Conservation (phyloP, 1,140 invertebrate genomes). For the Diachasmimorpha longicaudata region DNA sequence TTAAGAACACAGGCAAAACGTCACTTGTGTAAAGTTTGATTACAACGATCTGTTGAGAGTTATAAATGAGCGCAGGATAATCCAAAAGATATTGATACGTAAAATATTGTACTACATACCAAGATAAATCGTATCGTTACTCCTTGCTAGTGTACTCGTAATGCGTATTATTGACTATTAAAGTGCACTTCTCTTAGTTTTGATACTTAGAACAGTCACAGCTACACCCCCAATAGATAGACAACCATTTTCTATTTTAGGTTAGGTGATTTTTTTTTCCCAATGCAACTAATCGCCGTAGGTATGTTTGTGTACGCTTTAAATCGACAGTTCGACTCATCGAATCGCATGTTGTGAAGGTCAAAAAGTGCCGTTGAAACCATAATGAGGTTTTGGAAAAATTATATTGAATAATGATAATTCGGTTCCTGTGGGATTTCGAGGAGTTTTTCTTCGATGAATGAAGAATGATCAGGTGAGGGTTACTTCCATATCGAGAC, state of each 20-base stretch:
- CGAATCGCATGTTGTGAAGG: background rate
- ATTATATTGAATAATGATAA: background rate
- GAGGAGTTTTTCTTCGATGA: too few relatives aligned
- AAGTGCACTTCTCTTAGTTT: background rate
- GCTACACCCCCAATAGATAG: conserved; percentile 39
- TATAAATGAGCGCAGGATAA: background rate
- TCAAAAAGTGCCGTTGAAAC: background rate
- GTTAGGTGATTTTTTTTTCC: conserved; percentile 41
- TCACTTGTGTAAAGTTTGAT: background rate
- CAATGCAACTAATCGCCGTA: conserved; percentile 36
- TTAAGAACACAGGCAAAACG: background rate
- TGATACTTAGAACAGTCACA: background rate
- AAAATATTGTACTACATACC: background rate
- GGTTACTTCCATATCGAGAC: too few relatives aligned
- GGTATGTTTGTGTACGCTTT: conserved; percentile 12
- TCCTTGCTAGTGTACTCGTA: background rate
- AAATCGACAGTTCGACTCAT: conserved; percentile 17
- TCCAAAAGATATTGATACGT: background rate
- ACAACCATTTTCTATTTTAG: conserved; percentile 46
- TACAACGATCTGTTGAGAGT: background rate
- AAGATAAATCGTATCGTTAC: background rate
- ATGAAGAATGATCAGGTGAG: too few relatives aligned
- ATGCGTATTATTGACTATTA: background rate
- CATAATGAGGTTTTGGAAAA: background rate
- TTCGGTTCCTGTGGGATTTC: background rate